Base-by-base conservation (phyloP, 2,888 invertebrate genomes). In the Ypsolopha sequella region DNA sequence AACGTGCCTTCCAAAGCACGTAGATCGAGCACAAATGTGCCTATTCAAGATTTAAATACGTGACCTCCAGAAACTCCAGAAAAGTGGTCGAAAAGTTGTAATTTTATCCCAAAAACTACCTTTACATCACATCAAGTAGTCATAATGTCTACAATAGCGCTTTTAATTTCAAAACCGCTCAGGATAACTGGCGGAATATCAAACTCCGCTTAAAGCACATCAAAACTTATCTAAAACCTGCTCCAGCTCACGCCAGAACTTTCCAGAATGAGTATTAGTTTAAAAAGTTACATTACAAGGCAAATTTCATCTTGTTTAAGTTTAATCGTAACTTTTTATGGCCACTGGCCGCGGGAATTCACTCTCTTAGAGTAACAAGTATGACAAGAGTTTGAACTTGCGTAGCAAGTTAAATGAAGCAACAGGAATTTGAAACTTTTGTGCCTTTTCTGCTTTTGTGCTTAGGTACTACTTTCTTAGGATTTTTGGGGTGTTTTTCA, bases 311-410 rank as follows among this genome's bases (percentile, higher is more conserved):
- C 71, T 71, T 68, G 66, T 71, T 73, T 64, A 70, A 73, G 65
- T 75, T 69, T 62, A 65, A 68, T 66, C 70, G 66, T 70, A 65
- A 69, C 65, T 70, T 73, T 74, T 75, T 70, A 71, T 65, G 59
- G 62, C 62, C 55, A 56, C 58, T 56, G 60, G 63, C 61, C 58
- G 63, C 63, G 55, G 58, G 63, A 63, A 64, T 63, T 62, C 61
- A 60, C 61, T 53, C 56, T 53, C 51, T 14, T 48, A 35, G 46
- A 14, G 34, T 39, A 39, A 48, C 38, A 48, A 48, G 48, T 48
- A 48, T 36, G 48, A 48, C 48, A 36, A 48, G 24, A 36, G 11
- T 36, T 35, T 11, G 11, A 36, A 35, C 36, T 47, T 11, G 13
- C 11, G 24, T 24, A 24, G 2, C 36, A 47, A 47, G 47, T 47